Percentiles rank a stretch among this genome's conserved stretches.
Conservation (phyloP, 2,113 vertebrate genomes). For the Nothocercus nigrocapillus region DNA sequence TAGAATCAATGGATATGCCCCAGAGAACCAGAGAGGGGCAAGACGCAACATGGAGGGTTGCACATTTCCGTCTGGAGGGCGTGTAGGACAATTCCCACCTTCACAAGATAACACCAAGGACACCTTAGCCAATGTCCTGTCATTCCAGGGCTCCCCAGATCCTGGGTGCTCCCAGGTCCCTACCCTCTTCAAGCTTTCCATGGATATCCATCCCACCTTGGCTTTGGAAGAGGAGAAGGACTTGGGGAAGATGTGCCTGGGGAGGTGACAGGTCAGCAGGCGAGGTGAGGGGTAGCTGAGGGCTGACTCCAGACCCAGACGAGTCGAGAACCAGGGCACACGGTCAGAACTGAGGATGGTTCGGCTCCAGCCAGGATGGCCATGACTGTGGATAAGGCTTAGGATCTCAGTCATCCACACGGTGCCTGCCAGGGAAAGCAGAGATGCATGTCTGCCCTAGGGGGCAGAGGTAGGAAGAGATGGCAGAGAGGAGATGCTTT, state of each 20-base stretch:
- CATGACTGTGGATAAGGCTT: not conserved
- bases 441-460: not conserved
- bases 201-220: slow-evolving; percentile 59
- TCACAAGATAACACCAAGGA: not conserved
- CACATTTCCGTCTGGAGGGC: not conserved
- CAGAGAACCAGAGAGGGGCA: not conserved
- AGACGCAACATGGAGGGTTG: not conserved
- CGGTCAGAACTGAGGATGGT: not conserved
- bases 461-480: not conserved
- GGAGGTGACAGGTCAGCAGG: slow-evolving; percentile 76
- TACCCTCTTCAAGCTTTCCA: not conserved
- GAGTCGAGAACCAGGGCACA: not conserved
- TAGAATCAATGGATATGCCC: not conserved
- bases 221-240: slow-evolving; percentile 70
- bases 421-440: not conserved
- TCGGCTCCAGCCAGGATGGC: not conserved
- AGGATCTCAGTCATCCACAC: slow-evolving; percentile 24
- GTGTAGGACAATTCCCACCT: not conserved
- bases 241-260: slow-evolving; percentile 67
- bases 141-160: not conserved
- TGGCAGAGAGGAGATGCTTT: not conserved
- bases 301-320: not conserved
- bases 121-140: not conserved
- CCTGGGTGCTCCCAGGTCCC: not conserved
- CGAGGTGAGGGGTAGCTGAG: slow-evolving; percentile 36